Evolutionary conservation across 2,888 invertebrate species (phyloP), one percentile per base, ranked within the genome.

Genomic region (Melanotus villosus): DNA sequence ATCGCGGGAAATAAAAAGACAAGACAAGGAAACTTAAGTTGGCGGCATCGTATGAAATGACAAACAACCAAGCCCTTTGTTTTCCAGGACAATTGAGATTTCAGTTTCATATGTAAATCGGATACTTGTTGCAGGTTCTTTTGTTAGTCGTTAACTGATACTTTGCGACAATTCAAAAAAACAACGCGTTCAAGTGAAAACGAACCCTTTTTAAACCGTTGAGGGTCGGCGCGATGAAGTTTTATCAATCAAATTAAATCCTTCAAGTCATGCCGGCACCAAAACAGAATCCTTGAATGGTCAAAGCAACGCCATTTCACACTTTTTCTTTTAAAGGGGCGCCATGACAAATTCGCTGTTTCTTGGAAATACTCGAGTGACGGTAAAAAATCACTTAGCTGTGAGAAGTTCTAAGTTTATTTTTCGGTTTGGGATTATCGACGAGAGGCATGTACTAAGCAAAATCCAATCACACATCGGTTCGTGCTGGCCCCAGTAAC

Each of bases 61-160:
- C 64, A 77, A 73, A 73, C 74, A 74, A 65, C 69, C 62, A 19
- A n/a, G 59, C 73, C 26, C 71, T 77, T 79, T 79, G 78, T 78
- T 76, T 75, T 73, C 69, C 19, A 54, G 72, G 62, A 79, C 77
- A 79, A 78, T 79, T 75, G 76, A 75, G 80, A 78, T 75, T 80
- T 79, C 69, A 74, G 75, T 80, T 79, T 78, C 80, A 78, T 63
- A n/a, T n/a, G 71, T 70, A 65, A 77, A 80, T 72, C 68, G 70
- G 78, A 80, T 78, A 80, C 77, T 64, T 70, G 70, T 74, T 74
- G 73, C 69, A 72, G 68, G 69, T 65, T 41, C 56, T 63, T 65
- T 75, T 71, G 71, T 75, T 72, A 72, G 26, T 7, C 54, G 18
- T 74, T 76, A 76, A 79, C 76, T 69, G 77, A 77, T 77, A 79